phyloP scores from a whole-genome alignment of 2,888 invertebrate species.

The Himalopsyche japonica region DNA sequence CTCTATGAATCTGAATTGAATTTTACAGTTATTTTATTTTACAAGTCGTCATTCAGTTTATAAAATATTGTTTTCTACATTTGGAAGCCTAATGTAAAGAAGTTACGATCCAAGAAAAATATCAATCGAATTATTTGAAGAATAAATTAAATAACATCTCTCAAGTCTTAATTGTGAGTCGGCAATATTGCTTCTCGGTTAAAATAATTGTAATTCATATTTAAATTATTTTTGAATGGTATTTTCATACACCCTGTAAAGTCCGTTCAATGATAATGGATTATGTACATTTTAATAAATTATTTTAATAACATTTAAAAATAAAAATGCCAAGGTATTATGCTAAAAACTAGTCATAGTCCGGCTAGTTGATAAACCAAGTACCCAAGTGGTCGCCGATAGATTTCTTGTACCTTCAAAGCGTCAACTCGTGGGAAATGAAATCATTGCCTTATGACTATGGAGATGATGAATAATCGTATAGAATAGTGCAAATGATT shows the following conservation, averaged over 20 bases:
- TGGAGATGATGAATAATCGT: slow-evolving; percentile 8
- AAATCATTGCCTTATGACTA: slow-evolving; percentile 15
- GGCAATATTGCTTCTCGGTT: too few species aligned
- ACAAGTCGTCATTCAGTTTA: too few species aligned
- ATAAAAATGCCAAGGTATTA: slow-evolving; percentile 32
- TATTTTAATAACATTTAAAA: slow-evolving; percentile 29
- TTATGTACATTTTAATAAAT: slow-evolving; percentile 30
- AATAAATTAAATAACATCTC: too few species aligned
- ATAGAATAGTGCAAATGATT: slow-evolving; percentile 14
- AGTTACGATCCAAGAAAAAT: too few species aligned
- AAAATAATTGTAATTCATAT: too few species aligned
- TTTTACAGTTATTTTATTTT: too few species aligned
- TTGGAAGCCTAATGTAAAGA: too few species aligned
- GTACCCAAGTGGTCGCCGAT: not conserved
- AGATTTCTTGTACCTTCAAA: not conserved
- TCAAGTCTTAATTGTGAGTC: too few species aligned
- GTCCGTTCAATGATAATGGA: slow-evolving; percentile 6
- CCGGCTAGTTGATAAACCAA: not conserved
- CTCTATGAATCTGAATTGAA: too few species aligned
- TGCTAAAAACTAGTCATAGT: slow-evolving; percentile 22
- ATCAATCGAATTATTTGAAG: too few species aligned
- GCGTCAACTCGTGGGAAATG: slow-evolving; percentile 12
- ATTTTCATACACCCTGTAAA: not conserved
- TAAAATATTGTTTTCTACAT: too few species aligned
- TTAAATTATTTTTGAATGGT: too few species aligned